Base-by-base conservation (phyloP, 1,140 invertebrate genomes). In the Micrasema minimum region DNA sequence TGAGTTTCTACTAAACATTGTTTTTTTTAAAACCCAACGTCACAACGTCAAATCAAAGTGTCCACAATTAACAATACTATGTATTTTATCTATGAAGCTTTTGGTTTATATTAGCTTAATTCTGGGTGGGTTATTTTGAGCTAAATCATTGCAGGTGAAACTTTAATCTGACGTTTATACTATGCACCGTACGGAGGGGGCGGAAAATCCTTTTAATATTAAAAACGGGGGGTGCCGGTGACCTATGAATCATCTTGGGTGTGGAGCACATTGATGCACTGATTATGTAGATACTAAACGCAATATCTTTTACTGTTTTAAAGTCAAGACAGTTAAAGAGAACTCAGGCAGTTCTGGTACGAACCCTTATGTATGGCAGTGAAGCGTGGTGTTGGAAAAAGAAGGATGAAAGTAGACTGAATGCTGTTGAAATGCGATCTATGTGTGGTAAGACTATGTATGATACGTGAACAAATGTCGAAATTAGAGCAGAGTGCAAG, bases 191-290 rank as follows among this genome's bases (percentile, higher is more conserved):
- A 31, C 26, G 26, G 7, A 31, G 31, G 57, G 50, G 41, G 53
- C 26, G 16, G 12, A 10, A 69, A 69, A 69, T 69, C 66, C 66
- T 59, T 69, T 69, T 69, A 69, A 57, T 69, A 69, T 69, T 69
- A 69, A 69, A 69, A 69, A 68, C 66, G 16, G n/a, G 20, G 20
- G 9, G 7, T n/a, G 14, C 23, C 51, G 66, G 53, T 12, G 50
- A 57, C 35, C 31, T 22, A 38, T 51, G 64, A 35, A 37, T 61
- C 57, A 61, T 61, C 22, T 31, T 22, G 26, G 23, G 26, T 14
- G 51, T 7, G 51, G 26, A 14, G 26, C 14, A 31, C 23, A 35
- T 35, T 55, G 51, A n/a, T 26, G 12, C 4, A n/a, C 5, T 53
- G 2, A 4, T 55, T 55, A 26, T 48, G 2, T 48, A 48, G 31